phyloP scores from a whole-genome alignment of 2,888 invertebrate species.

The Dicycla oo region DNA sequence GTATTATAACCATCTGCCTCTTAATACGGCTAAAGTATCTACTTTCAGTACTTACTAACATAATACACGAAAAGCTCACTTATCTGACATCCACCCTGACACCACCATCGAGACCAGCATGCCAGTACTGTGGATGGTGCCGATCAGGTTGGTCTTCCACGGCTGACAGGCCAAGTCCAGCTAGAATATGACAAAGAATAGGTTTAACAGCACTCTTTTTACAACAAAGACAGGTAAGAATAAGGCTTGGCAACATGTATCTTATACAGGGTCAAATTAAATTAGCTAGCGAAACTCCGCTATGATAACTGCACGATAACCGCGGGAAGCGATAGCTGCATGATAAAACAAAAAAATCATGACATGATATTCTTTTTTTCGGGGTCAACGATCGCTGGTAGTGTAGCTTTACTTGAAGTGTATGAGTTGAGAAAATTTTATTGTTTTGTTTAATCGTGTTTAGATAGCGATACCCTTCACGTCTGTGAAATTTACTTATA shows the following conservation, averaged over 20 bases:
- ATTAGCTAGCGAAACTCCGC: no score
- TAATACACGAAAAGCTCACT: conserved; percentile 63
- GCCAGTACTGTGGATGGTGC: conserved; percentile 81
- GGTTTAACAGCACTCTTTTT: not conserved
- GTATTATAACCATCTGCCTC: no score
- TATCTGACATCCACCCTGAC: conserved; percentile 80
- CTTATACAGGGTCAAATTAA: not conserved
- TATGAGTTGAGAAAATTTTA: no score
- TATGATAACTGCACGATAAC: no score
- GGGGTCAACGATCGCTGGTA: no score
- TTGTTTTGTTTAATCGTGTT: no score
- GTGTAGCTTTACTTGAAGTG: no score
- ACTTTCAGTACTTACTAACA: not conserved
- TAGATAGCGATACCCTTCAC: no score
- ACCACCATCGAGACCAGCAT: conserved; percentile 79
- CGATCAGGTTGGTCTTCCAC: conserved; percentile 79
- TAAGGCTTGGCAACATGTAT: not conserved
- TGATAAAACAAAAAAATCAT: no score
- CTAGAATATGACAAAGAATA: conserved; percentile 73
- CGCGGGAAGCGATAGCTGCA: no score
- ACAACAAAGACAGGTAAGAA: not conserved
- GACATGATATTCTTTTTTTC: no score
- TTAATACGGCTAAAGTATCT: not conserved
- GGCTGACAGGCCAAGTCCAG: conserved; percentile 81
- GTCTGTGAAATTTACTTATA: no score